phyloP scores from a whole-genome alignment of 2,888 invertebrate genomes.

The Clistopyga incitator region DNA sequence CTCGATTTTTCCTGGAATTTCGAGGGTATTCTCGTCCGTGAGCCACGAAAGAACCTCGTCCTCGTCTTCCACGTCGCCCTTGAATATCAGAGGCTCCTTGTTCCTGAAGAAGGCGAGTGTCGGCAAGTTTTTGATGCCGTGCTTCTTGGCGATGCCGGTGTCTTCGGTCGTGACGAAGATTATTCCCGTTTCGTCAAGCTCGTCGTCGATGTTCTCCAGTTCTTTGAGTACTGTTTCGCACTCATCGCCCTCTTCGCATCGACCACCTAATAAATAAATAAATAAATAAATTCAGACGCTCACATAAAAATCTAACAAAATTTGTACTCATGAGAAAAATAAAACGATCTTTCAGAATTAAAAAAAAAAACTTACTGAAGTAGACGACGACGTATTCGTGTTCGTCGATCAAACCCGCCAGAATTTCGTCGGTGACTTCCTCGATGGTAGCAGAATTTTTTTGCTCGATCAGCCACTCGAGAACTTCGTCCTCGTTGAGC shows the following conservation, averaged over 20 bases:
- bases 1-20: slow-evolving; percentile 96
- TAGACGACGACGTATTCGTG: slow-evolving; percentile 97
- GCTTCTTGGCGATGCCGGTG: slow-evolving; percentile 91
- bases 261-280: slow-evolving; percentile 86
- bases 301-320: not conserved
- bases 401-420: slow-evolving; percentile 93
- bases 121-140: slow-evolving; percentile 93
- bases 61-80: slow-evolving; percentile 95
- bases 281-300: not conserved
- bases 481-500: slow-evolving; percentile 95
- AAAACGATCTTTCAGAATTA: not conserved
- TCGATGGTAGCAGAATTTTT: slow-evolving; percentile 96
- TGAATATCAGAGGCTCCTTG: slow-evolving; percentile 93
- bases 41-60: slow-evolving; percentile 96
- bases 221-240: slow-evolving; percentile 94
- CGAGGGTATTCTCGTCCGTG: slow-evolving; percentile 95
- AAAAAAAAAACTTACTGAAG: slow-evolving; percentile 87
- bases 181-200: slow-evolving; percentile 96
- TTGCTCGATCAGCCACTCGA: slow-evolving; percentile 95
- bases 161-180: slow-evolving; percentile 98
- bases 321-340: not conserved
- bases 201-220: slow-evolving; percentile 96
- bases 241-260: slow-evolving; percentile 94
- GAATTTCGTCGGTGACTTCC: slow-evolving; percentile 96
- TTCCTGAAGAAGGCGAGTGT: slow-evolving; percentile 96